Evolutionary conservation across 2,888 invertebrate genomes (phyloP).

Genomic region (Azorinus chamasolen): DNA sequence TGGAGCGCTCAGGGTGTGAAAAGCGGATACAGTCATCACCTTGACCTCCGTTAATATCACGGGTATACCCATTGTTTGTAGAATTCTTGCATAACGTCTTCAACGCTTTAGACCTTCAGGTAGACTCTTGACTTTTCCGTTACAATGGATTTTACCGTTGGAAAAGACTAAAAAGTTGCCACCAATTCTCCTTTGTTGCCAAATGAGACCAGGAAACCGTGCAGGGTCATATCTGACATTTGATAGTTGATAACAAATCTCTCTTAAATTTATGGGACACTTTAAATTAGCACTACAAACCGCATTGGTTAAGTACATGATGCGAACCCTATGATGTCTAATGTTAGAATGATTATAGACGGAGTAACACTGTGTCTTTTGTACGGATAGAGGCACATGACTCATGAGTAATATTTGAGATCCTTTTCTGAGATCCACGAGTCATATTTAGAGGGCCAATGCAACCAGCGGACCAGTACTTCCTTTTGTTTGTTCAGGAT

Average conservation of each 20-base stretch:
- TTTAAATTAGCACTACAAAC: conserved; percentile 23
- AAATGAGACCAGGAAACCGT: conserved; percentile 27
- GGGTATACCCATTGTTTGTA: too few species aligned
- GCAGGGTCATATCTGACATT: conserved; percentile 13
- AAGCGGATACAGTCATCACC: too few species aligned
- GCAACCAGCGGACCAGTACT: conserved; percentile 55
- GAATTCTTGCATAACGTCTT: too few species aligned
- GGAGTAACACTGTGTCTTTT: too few species aligned
- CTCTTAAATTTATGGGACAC: conserved; percentile 20
- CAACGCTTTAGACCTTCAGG: conserved; percentile 15
- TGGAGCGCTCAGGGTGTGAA: too few species aligned
- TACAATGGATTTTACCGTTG: conserved; percentile 37
- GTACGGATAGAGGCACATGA: too few species aligned
- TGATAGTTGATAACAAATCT: conserved; percentile 16
- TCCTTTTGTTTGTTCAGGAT: conserved; percentile 23
- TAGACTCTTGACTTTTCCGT: conserved; percentile 13
- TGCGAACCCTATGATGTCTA: neutral
- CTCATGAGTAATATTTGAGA: neutral
- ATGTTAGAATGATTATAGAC: too few species aligned
- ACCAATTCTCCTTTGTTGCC: conserved; percentile 34
- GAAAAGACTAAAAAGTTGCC: conserved; percentile 40
- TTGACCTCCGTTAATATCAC: too few species aligned
- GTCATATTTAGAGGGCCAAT: conserved; percentile 61
- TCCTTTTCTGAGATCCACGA: conserved; percentile 16
- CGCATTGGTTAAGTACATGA: conserved; percentile 35